Evolutionary conservation across 2,797 vertebrate genomes (phyloP).

Genomic region (Monodelphis domestica): DNA sequence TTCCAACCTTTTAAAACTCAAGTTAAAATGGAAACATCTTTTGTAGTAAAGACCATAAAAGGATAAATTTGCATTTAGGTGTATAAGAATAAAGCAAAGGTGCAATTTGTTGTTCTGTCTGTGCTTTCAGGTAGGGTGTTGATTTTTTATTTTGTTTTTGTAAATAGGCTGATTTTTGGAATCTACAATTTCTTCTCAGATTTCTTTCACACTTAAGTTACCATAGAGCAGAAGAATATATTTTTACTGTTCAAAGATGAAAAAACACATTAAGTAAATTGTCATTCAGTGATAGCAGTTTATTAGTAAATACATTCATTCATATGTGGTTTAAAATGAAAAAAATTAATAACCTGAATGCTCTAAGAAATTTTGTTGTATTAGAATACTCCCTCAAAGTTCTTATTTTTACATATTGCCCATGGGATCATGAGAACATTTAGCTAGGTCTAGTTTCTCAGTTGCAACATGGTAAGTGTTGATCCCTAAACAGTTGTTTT

Average conservation of each 20-base stretch:
- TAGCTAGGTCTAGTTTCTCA: background rate
- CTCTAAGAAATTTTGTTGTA: background rate
- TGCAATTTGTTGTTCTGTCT: constrained; percentile 42
- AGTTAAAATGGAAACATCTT: background rate
- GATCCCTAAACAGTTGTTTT: background rate
- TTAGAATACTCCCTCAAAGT: constrained; percentile 1
- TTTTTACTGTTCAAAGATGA: constrained; percentile 42
- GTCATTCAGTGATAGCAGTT: background rate
- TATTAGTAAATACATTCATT: constrained; percentile 49
- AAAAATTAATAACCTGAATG: constrained; percentile 7
- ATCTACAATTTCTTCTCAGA: constrained; percentile 17
- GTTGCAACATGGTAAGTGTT: background rate
- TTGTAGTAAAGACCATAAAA: constrained; percentile 29
- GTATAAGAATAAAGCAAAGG: constrained; percentile 22
- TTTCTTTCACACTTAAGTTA: constrained; percentile 40
- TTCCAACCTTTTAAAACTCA: background rate
- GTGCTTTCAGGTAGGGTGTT: background rate
- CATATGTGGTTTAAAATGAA: constrained; percentile 33
- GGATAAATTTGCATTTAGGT: background rate
- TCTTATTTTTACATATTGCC: constrained; percentile 23
- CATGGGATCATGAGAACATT: constrained; percentile 33
- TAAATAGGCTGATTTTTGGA: constrained; percentile 12
- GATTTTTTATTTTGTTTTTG: constrained; percentile 36
- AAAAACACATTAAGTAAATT: constrained; percentile 41
- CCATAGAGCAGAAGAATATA: constrained; percentile 9